Evolutionary conservation across 2,113 vertebrate genomes (phyloP).

Genomic region (Nycticryphes semicollaris): DNA sequence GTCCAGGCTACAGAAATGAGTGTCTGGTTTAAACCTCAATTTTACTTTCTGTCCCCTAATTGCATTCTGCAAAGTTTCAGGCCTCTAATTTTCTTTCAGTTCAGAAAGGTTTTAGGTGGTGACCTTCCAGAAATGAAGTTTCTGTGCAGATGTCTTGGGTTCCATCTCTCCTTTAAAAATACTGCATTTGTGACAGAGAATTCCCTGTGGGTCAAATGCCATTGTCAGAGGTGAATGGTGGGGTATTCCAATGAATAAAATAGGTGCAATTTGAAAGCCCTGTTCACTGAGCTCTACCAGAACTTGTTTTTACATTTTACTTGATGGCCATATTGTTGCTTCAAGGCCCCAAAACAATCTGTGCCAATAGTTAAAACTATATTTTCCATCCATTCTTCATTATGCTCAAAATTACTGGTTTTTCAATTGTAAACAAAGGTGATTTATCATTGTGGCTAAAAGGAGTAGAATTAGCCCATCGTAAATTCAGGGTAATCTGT

Average conservation of each 20-base stretch:
- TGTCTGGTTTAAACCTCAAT: not conserved
- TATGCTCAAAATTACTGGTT: not conserved
- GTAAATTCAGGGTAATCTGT: constrained; percentile 40
- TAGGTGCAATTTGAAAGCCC: not conserved
- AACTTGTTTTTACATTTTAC: not conserved
- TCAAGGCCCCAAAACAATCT: not conserved
- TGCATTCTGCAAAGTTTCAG: not conserved
- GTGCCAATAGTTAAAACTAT: not conserved
- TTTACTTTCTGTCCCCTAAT: not conserved
- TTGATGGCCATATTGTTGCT: not conserved
- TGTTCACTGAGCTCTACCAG: not conserved
- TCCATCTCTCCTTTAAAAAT: not conserved
- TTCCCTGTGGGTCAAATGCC: not conserved
- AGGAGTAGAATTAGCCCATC: constrained; percentile 22
- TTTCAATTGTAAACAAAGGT: constrained; percentile 20
- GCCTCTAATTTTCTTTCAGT: not conserved
- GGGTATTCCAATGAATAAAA: not conserved
- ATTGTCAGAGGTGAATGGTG: not conserved
- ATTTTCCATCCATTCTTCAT: constrained; percentile 18
- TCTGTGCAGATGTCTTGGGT: not conserved
- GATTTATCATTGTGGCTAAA: not conserved
- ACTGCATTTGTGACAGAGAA: not conserved
- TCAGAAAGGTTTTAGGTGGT: not conserved
- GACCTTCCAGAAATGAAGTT: not conserved
- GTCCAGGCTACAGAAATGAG: not conserved